phyloP scores from a whole-genome alignment of 1,140 invertebrate genomes.

The Cardiocondyla obscurior region DNA sequence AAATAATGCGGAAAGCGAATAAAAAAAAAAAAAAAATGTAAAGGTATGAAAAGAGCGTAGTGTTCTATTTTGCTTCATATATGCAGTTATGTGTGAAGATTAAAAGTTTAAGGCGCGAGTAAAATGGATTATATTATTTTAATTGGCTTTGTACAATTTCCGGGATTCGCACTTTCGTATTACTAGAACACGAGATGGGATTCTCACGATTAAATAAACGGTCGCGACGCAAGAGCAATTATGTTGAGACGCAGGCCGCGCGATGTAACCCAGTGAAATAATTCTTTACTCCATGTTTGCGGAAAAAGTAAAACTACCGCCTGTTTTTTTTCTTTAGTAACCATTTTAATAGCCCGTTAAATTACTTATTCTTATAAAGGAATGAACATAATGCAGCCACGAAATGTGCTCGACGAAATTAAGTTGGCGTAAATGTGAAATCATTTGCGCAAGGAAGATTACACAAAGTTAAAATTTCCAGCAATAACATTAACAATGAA shows the following conservation, averaged over 20 bases:
- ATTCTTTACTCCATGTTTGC: conserved; percentile 56
- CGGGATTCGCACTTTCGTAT: conserved; percentile 39
- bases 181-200: conserved; percentile 13
- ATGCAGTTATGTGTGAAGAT: background rate
- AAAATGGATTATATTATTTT: conserved; percentile 54
- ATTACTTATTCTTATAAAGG: conserved; percentile 2
- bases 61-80: background rate
- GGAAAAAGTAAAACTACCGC: conserved; percentile 1
- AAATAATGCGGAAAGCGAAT: background rate
- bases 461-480: background rate
- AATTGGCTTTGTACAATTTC: conserved; percentile 41
- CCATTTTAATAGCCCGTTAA: conserved; percentile 16
- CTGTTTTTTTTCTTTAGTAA: background rate
- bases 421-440: background rate
- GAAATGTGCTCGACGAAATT: background rate
- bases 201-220: conserved; percentile 45
- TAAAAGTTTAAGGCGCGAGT: background rate
- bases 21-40: conserved; percentile 8
- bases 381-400: background rate
- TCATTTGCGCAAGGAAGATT: background rate
- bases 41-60: background rate
- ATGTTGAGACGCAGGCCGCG: background rate
- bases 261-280: conserved; percentile 41
- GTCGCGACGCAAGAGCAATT: conserved; percentile 38
- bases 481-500: background rate